A percentile compares a stretch with the other conserved stretches of the same genome.
Conservation (phyloP, 2,888 invertebrate genomes). For the Oscheius sp. region DNA sequence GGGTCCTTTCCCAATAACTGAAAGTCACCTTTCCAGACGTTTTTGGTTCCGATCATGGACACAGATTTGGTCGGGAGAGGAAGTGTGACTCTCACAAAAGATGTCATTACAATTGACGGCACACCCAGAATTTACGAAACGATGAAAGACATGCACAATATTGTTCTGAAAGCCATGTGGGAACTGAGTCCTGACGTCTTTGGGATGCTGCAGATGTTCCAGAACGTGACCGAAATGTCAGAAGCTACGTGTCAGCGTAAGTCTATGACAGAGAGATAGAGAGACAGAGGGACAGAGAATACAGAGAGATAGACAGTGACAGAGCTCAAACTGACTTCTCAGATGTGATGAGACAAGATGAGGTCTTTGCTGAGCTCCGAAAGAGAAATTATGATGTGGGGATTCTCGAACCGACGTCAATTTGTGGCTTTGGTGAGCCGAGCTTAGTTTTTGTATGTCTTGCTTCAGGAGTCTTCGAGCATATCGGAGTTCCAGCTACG, state of each 20-base stretch:
- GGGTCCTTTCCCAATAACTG: neutral
- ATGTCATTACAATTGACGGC: neutral
- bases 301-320: too few relatives aligned
- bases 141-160: neutral
- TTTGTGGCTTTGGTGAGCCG: constrained; percentile 51
- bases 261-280: neutral
- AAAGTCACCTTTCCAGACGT: constrained; percentile 1
- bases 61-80: neutral
- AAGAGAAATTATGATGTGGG: constrained; percentile 55
- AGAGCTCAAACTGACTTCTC: neutral
- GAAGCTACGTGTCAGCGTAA: neutral
- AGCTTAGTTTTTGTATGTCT: too few relatives aligned
- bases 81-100: neutral
- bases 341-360: constrained; percentile 35
- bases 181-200: neutral
- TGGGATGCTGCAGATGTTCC: neutral
- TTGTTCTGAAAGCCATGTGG: constrained; percentile 2
- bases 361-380: constrained; percentile 44
- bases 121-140: neutral
- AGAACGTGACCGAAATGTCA: constrained; percentile 6
- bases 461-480: constrained; percentile 46
- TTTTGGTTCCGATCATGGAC: constrained; percentile 29
- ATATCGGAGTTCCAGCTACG: constrained; percentile 45
- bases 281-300: too few relatives aligned
- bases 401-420: constrained; percentile 52